Evolutionary conservation across 1,140 invertebrate species (phyloP).

Genomic region (Listronotus oregonensis): DNA sequence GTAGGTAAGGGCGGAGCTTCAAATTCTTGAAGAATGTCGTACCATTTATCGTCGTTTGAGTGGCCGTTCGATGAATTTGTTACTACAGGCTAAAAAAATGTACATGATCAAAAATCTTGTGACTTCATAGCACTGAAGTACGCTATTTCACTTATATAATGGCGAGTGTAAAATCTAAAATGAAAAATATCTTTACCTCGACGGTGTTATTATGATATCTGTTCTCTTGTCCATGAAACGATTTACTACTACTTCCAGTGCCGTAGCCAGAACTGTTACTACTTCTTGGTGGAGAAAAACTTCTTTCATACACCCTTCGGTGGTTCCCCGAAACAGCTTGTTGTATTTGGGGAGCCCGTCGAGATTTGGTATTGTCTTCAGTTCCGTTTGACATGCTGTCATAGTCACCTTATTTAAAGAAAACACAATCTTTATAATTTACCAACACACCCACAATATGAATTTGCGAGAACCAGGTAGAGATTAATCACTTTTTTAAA

Average conservation of each 20-base stretch:
- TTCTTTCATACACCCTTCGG: conserved; percentile 71
- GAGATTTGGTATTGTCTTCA: conserved; percentile 46
- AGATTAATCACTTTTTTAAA: not conserved
- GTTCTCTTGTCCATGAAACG: conserved; percentile 61
- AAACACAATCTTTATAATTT: not conserved
- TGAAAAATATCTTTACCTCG: conserved; percentile 18
- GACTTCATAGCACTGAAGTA: too few species aligned
- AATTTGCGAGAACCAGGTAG: not conserved
- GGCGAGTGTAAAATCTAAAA: too few species aligned
- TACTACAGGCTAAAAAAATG: conserved; percentile 58
- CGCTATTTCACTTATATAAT: too few species aligned
- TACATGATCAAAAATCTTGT: too few species aligned
- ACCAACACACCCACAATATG: not conserved
- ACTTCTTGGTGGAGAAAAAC: conserved; percentile 80
- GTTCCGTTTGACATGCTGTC: conserved; percentile 61
- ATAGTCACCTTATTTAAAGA: conserved; percentile 64
- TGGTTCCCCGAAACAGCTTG: conserved; percentile 64
- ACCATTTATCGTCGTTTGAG: conserved; percentile 71
- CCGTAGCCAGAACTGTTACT: conserved; percentile 84
- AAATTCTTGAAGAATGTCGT: conserved; percentile 50
- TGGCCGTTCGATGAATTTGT: conserved; percentile 70
- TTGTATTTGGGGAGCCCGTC: conserved; percentile 56
- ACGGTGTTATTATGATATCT: conserved; percentile 46
- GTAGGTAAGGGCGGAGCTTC: conserved; percentile 42
- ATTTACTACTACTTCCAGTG: conserved; percentile 76